These are phyloP conservation scores for Ochotona curzoniae DNA, from an alignment of 2,113 vertebrate species.

Conservation along the genomic window DNA sequence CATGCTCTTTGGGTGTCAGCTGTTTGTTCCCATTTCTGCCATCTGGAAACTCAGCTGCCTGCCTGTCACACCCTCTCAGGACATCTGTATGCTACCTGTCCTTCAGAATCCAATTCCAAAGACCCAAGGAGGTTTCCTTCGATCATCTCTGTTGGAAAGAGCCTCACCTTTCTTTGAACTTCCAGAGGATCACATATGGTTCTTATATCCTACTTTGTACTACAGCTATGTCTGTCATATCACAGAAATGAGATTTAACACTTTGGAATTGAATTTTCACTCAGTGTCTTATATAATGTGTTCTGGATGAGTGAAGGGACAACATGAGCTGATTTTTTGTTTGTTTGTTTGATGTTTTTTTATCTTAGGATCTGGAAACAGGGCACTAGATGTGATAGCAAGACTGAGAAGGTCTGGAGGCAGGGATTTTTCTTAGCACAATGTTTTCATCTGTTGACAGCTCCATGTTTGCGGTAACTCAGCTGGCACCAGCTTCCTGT, in stretches of 20 bases:
- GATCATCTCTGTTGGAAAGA: constrained; percentile 67
- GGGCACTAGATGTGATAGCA: background rate
- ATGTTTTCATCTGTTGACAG: background rate
- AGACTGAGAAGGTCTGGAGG: constrained; percentile 48
- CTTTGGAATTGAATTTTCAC: constrained; percentile 58
- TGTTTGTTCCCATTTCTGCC: constrained; percentile 21
- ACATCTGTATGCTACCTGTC: constrained; percentile 2
- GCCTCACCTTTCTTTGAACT: constrained; percentile 77
- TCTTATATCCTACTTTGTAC: constrained; percentile 65
- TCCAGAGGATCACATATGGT: constrained; percentile 60
- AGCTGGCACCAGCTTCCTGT: background rate
- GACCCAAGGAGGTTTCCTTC: constrained; percentile 63
- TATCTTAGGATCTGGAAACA: background rate
- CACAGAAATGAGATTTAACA: constrained; percentile 55
- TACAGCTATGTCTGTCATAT: constrained; percentile 23
- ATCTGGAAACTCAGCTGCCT: constrained; percentile 57
- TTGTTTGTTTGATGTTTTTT: background rate
- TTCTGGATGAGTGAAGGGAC: constrained; percentile 56
- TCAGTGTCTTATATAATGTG: constrained; percentile 12
- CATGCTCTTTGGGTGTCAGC: background rate
- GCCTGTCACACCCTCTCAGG: background rate
- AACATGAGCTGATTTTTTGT: background rate
- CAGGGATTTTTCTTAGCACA: background rate
- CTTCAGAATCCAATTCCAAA: constrained; percentile 63
- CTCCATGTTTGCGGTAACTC: background rate